Percentiles rank a stretch among this genome's conserved stretches.
These are phyloP conservation scores for Neocrepidodera transversa DNA, from an alignment of 2,888 invertebrate genomes.

Conservation along the genomic window DNA sequence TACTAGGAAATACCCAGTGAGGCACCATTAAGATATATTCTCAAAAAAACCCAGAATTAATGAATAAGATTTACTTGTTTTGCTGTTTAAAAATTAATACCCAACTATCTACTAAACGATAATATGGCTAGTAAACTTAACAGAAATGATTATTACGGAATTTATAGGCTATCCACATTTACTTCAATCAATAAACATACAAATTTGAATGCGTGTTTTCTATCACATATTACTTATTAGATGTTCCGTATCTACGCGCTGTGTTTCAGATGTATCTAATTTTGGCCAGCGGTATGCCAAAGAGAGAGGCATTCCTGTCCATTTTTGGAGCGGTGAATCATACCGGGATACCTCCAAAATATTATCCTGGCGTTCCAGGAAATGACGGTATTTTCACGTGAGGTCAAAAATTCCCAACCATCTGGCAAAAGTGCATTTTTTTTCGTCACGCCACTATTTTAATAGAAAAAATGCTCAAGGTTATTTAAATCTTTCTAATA, in stretches of 20 bases:
- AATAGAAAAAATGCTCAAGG: too few species aligned
- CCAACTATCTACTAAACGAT: too few species aligned
- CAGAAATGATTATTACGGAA: too few species aligned
- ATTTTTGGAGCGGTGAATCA: slow-evolving; percentile 41
- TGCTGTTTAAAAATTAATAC: too few species aligned
- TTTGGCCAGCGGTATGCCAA: slow-evolving; percentile 29
- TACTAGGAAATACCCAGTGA: slow-evolving; percentile 16
- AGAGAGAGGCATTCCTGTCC: slow-evolving; percentile 32
- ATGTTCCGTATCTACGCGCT: too few species aligned
- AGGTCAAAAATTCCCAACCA: neutral
- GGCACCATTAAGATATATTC: slow-evolving; percentile 12
- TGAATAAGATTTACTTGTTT: too few species aligned
- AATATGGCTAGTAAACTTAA: neutral
- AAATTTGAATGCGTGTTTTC: too few species aligned
- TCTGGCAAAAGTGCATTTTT: neutral
- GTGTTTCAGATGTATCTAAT: too few species aligned
- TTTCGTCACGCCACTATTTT: neutral
- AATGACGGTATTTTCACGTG: neutral
- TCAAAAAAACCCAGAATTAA: slow-evolving; percentile 16
- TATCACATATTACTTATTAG: too few species aligned
- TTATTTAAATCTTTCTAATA: too few species aligned
- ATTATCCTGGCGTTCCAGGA: slow-evolving; percentile 4
- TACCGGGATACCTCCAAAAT: slow-evolving; percentile 12
- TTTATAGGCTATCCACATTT: too few species aligned
- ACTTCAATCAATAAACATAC: too few species aligned